Evolutionary conservation across 2,113 vertebrate genomes (phyloP).

Genomic region (Pycnonotus jocosus): DNA sequence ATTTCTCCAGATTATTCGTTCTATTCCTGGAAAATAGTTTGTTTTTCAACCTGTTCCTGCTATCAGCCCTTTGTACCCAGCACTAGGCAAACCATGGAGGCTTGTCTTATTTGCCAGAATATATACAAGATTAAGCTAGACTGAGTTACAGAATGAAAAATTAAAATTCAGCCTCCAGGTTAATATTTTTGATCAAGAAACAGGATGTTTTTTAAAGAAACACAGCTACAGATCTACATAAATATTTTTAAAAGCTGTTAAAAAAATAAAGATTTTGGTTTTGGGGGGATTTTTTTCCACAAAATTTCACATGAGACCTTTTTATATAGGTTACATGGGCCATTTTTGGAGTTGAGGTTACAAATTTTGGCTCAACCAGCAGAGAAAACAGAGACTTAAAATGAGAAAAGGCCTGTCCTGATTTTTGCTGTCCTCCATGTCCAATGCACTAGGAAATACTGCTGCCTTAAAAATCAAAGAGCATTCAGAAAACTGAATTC

Average conservation of each 20-base stretch:
- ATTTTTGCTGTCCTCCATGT: background rate
- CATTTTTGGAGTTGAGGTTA: background rate
- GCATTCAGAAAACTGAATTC: constrained; percentile 7
- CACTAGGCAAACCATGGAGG: background rate
- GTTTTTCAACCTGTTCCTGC: background rate
- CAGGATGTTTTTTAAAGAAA: background rate
- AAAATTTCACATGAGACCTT: background rate
- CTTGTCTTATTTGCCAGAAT: background rate
- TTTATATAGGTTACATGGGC: background rate
- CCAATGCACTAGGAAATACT: background rate
- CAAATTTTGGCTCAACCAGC: background rate
- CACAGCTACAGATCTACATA: background rate
- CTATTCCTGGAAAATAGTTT: background rate
- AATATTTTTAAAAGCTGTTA: background rate
- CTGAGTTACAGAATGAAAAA: background rate
- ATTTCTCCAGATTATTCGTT: background rate
- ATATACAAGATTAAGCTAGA: background rate
- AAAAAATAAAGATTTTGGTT: fast-evolving
- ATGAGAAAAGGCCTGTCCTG: background rate
- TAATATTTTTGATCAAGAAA: background rate
- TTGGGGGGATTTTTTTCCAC: background rate
- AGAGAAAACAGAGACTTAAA: background rate
- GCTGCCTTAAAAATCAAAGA: background rate
- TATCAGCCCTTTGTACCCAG: background rate
- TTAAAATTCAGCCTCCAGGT: background rate